Base-by-base conservation (phyloP, 1,140 invertebrate genomes). In the Formica exsecta region DNA sequence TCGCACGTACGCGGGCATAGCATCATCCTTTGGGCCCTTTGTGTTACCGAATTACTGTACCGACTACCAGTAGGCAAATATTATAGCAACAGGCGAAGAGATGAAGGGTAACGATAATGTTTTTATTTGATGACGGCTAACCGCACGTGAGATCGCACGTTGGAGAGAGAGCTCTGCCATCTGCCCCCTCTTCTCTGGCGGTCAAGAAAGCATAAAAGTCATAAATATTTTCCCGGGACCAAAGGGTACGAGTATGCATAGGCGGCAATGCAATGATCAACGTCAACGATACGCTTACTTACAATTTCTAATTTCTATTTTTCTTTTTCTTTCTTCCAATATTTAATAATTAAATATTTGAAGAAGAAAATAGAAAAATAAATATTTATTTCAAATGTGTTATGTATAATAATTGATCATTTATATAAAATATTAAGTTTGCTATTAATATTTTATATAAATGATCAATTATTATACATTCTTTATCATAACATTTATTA, bases 31-130 rank as follows among this genome's bases (percentile, higher is more conserved):
- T 29, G 70, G 59, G 36, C 79, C 90, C 88, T 89, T 94, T 93
- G 90, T 93, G 88, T 83, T 66, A 87, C 87, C 92, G 92, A 94
- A 94, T 95, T 94, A 92, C 92, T 91, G 83, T 89, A 91, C 89
- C 90, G 91, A 90, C 87, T 90, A 87, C 90, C 86, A 88, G 93
- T 91, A 91, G 90, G 92, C 92, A 94, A 94, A 95, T 95, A 94
- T 94, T 95, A 90, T 94, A 93, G 88, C 92, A 94, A 95, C 94
- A 94, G 91, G 92, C 89, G 74, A 38, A 1, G 81, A 75, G 65
- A 44, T 74, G 84, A 91, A 88, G 93, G 92, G 91, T 88, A 90
- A 92, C 87, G 86, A 87, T 94, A 92, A 94, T 94, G 92, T 94
- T 94, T 94, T 94, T 93, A 94, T 94, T 94, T 92, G 85, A 83